These are phyloP conservation scores for Poecilia velifera DNA, from an alignment of 2,797 vertebrate genomes.

Conservation along the genomic window DNA sequence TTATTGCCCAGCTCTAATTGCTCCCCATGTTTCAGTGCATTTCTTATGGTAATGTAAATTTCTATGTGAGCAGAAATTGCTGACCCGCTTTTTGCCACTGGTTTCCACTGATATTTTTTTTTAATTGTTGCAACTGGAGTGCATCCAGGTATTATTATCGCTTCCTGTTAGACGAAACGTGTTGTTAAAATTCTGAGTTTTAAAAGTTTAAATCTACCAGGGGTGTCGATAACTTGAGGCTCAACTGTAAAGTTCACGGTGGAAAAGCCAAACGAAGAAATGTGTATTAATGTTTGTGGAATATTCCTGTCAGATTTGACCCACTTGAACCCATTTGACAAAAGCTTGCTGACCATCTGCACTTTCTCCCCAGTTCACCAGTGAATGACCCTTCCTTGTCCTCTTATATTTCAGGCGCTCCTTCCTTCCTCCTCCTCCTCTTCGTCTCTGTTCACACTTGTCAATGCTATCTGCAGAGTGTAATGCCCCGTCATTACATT, in stretches of 20 bases:
- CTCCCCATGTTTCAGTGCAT: too few species aligned
- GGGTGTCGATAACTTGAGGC: too few species aligned
- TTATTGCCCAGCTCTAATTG: too few species aligned
- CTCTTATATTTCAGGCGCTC: conserved; percentile 12
- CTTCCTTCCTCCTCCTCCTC: background rate
- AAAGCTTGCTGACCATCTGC: background rate
- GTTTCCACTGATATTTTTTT: too few species aligned
- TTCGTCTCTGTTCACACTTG: conserved; percentile 31
- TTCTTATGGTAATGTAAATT: too few species aligned
- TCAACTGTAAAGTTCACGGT: background rate
- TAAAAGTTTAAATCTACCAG: too few species aligned
- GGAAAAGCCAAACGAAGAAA: background rate
- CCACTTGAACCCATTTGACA: background rate
- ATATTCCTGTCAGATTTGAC: background rate
- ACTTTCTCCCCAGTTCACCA: background rate
- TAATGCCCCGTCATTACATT: conserved; percentile 57
- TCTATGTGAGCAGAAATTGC: too few species aligned
- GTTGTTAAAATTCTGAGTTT: too few species aligned
- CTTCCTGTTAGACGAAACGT: too few species aligned
- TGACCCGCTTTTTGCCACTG: too few species aligned
- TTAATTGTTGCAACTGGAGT: too few species aligned
- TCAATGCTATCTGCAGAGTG: conserved; percentile 50
- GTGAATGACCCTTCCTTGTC: background rate
- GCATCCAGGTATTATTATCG: too few species aligned
- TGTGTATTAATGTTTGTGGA: background rate